Conservation (phyloP, 2,888 invertebrate genomes). For the Leptodirus hochenwartii region DNA sequence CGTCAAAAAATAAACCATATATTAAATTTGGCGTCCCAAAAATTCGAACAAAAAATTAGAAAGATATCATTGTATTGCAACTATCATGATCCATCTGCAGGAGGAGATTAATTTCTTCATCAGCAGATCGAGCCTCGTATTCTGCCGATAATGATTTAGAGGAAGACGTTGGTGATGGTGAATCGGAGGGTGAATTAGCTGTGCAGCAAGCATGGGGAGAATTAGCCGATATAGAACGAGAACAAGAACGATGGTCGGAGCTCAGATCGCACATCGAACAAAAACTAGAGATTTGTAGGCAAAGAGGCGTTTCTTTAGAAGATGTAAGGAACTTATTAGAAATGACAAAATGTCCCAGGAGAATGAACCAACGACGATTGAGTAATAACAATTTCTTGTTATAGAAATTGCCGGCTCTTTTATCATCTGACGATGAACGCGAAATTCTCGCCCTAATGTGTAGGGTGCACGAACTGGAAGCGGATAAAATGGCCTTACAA, state of each 20-base stretch:
- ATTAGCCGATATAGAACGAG: constrained; percentile 65
- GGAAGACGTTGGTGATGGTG: constrained; percentile 19
- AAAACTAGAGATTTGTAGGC: constrained; percentile 62
- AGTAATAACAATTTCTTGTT: constrained; percentile 5
- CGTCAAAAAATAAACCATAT: too few relatives aligned
- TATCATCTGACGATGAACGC: constrained; percentile 76
- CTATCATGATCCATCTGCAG: constrained; percentile 7
- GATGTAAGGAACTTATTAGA: constrained; percentile 40
- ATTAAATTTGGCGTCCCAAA: too few relatives aligned
- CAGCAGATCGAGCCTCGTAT: constrained; percentile 16
- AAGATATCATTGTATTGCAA: constrained; percentile 3
- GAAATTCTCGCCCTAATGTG: constrained; percentile 78
- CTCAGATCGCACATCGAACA: constrained; percentile 60
- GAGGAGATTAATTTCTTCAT: constrained; percentile 18
- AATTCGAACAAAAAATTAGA: constrained; percentile 1
- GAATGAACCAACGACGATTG: too few relatives aligned
- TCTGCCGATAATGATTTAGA: constrained; percentile 22
- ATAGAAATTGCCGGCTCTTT: constrained; percentile 66
- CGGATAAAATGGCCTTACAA: constrained; percentile 83
- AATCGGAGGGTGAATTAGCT: constrained; percentile 41
- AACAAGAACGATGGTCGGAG: constrained; percentile 64
- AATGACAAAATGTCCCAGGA: not conserved
- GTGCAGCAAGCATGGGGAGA: constrained; percentile 73
- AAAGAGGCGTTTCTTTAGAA: constrained; percentile 62
- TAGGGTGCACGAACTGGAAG: constrained; percentile 84